Conservation (phyloP, 2,797 vertebrate genomes). For the Pipistrellus pipistrellus region DNA sequence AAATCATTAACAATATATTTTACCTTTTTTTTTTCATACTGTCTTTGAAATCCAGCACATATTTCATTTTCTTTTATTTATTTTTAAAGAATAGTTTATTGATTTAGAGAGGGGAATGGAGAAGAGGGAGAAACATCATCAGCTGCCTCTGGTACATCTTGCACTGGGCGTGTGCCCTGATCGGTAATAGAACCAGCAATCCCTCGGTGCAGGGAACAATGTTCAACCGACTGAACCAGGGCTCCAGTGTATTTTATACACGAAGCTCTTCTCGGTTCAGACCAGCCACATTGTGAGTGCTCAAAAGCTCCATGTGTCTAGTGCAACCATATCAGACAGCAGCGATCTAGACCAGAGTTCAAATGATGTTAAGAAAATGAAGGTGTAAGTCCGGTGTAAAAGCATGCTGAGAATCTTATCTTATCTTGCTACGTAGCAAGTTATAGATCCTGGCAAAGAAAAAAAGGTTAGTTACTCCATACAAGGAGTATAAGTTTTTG, state of each 20-base stretch:
- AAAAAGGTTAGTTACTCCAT: not conserved
- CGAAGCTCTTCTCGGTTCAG: not conserved
- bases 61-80: not conserved
- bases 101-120: not conserved
- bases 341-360: not conserved
- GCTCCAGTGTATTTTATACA: not conserved
- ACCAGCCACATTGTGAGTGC: not conserved
- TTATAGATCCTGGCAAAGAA: not conserved
- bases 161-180: too few relatives aligned
- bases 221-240: not conserved
- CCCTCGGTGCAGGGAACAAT: too few relatives aligned
- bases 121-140: not conserved
- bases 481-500: not conserved
- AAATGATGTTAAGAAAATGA: constrained; percentile 26
- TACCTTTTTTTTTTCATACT: not conserved
- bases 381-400: not conserved
- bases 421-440: not conserved
- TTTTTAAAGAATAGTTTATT: not conserved
- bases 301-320: not conserved
- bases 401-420: not conserved
- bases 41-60: not conserved
- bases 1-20: not conserved
- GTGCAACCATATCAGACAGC: not conserved
- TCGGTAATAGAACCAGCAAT: too few relatives aligned
- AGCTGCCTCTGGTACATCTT: not conserved